Evolutionary conservation across 1,140 invertebrate genomes (phyloP).

Genomic region (Drosophila littoralis): DNA sequence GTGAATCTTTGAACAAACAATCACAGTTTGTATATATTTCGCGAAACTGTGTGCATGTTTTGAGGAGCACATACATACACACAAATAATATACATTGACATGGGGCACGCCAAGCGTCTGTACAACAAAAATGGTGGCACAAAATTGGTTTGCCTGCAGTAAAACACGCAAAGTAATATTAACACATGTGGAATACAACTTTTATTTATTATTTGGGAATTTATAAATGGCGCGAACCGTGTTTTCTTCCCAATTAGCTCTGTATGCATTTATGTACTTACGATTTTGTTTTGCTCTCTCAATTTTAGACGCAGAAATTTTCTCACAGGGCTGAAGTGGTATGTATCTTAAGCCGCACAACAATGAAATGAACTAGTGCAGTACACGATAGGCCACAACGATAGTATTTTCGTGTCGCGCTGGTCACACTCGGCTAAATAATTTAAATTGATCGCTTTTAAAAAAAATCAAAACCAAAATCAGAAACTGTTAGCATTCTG

Average conservation of each 20-base stretch:
- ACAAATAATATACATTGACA: slow-evolving; percentile 1
- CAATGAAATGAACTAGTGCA: slow-evolving; percentile 13
- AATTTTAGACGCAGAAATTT: slow-evolving; percentile 21
- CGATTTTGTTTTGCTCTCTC: slow-evolving; percentile 54
- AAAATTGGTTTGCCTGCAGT: background rate
- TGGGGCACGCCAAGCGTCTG: slow-evolving; percentile 24
- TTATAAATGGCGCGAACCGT: slow-evolving; percentile 37
- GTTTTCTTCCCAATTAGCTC: slow-evolving; percentile 40
- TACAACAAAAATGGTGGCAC: slow-evolving; percentile 5
- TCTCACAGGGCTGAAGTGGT: slow-evolving; percentile 32
- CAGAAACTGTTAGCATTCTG: no score
- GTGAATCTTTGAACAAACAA: slow-evolving; percentile 17
- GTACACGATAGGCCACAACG: background rate
- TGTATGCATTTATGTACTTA: slow-evolving; percentile 43
- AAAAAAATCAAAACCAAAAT: background rate
- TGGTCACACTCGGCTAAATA: slow-evolving; percentile 1
- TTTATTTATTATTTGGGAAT: slow-evolving; percentile 18
- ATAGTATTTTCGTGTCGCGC: background rate
- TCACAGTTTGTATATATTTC: slow-evolving; percentile 24
- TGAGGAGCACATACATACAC: slow-evolving; percentile 17
- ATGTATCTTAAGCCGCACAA: background rate
- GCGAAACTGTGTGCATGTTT: slow-evolving; percentile 19
- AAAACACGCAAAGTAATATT: background rate
- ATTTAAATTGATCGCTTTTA: background rate
- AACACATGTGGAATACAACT: background rate